Conservation (phyloP, 1,140 invertebrate genomes). For the Lasaia peninsularis region DNA sequence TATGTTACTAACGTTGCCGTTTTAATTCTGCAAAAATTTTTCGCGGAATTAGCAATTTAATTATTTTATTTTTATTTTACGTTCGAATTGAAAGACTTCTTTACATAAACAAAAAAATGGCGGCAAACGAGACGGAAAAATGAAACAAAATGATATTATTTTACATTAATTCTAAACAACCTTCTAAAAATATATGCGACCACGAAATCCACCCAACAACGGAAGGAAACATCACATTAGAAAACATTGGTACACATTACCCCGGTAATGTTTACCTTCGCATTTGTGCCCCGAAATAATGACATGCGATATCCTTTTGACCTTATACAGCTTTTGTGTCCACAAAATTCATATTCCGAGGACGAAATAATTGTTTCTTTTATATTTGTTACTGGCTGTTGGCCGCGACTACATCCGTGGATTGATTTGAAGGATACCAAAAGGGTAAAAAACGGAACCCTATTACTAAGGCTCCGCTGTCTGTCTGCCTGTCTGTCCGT, state of each 20-base stretch:
- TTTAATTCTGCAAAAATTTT: no score
- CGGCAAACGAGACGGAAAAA: neutral
- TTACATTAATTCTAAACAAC: neutral
- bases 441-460: no score
- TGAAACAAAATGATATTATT: neutral
- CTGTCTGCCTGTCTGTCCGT: no score
- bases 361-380: slow-evolving; percentile 1
- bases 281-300: slow-evolving; percentile 42
- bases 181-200: slow-evolving; percentile 33
- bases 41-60: no score
- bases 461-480: no score
- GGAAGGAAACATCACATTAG: slow-evolving; percentile 42
- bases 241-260: slow-evolving; percentile 42
- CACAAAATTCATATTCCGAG: neutral
- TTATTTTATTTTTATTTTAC: no score
- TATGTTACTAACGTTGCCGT: no score
- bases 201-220: slow-evolving; percentile 32
- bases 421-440: no score
- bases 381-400: no score
- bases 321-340: slow-evolving; percentile 25
- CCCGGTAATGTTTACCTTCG: slow-evolving; percentile 32
- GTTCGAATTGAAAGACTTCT: no score
- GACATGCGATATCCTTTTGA: slow-evolving; percentile 35
- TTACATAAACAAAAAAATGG: no score
- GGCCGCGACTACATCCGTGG: no score